phyloP scores from a whole-genome alignment of 2,888 invertebrate genomes.

The Apomyelois bistriatella region DNA sequence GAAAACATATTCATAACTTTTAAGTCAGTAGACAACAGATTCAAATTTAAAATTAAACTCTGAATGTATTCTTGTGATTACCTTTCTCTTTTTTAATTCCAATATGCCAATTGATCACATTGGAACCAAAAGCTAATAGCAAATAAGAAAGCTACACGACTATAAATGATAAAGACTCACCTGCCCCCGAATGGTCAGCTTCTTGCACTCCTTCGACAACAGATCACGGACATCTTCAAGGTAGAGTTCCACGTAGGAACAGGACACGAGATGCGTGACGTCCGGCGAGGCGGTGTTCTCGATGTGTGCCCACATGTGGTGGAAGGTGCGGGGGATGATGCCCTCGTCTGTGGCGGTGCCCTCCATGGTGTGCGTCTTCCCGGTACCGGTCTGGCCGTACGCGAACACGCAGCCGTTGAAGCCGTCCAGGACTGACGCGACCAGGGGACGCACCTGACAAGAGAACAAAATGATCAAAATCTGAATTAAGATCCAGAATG shows the following conservation, averaged over 20 bases:
- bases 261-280: conserved; percentile 96
- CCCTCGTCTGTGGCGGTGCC: conserved; percentile 86
- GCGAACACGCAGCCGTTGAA: conserved; percentile 99
- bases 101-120: too few species aligned
- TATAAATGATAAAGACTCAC: too few species aligned
- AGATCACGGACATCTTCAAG: conserved; percentile 91
- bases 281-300: conserved; percentile 89
- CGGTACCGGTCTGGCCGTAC: conserved; percentile 99
- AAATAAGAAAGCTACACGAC: too few species aligned
- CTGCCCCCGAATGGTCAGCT: conserved; percentile 82
- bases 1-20: too few species aligned
- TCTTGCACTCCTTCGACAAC: conserved; percentile 87
- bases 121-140: too few species aligned
- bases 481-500: too few species aligned
- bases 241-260: conserved; percentile 98
- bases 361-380: conserved; percentile 89
- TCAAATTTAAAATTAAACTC: too few species aligned
- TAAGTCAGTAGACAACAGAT: too few species aligned
- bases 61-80: too few species aligned
- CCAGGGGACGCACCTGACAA: conserved; percentile 89
- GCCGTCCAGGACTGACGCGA: conserved; percentile 96
- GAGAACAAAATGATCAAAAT: too few species aligned
- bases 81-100: too few species aligned
- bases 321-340: conserved; percentile 97
- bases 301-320: conserved; percentile 98